These are phyloP conservation scores for Myrmecobius fasciatus DNA, from an alignment of 2,113 vertebrate species.

Conservation along the genomic window DNA sequence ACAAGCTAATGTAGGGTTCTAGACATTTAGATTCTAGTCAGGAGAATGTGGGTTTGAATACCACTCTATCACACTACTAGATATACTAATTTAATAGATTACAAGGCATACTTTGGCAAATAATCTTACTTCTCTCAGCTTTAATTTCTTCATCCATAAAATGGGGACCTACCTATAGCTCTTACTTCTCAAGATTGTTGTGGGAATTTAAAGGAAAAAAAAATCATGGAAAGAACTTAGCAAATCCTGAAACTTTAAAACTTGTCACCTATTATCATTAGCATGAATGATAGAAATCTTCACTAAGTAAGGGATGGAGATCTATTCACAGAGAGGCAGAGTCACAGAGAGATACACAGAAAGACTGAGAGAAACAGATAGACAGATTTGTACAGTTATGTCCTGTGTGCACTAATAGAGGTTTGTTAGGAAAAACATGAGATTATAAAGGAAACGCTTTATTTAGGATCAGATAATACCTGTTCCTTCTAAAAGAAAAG, in stretches of 20 bases:
- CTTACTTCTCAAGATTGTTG: background rate
- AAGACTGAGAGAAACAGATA: too few species aligned
- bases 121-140: background rate
- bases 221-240: background rate
- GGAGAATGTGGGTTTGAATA: background rate
- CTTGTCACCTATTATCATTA: background rate
- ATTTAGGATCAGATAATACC: background rate
- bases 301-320: background rate
- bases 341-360: too few species aligned
- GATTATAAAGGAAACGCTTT: background rate
- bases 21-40: background rate
- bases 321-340: background rate
- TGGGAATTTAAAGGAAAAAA: background rate
- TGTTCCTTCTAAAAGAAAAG: background rate
- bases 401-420: background rate
- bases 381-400: background rate
- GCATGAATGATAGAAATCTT: background rate
- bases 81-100: background rate
- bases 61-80: background rate
- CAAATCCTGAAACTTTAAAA: background rate
- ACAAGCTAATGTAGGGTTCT: background rate
- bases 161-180: background rate
- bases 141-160: background rate
- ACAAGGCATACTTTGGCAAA: background rate
- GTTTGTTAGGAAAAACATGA: background rate